A percentile compares a stretch with the other conserved stretches of the same genome.
These are phyloP conservation scores for Anthoscopus minutus DNA, from an alignment of 2,113 vertebrate species.

Conservation along the genomic window DNA sequence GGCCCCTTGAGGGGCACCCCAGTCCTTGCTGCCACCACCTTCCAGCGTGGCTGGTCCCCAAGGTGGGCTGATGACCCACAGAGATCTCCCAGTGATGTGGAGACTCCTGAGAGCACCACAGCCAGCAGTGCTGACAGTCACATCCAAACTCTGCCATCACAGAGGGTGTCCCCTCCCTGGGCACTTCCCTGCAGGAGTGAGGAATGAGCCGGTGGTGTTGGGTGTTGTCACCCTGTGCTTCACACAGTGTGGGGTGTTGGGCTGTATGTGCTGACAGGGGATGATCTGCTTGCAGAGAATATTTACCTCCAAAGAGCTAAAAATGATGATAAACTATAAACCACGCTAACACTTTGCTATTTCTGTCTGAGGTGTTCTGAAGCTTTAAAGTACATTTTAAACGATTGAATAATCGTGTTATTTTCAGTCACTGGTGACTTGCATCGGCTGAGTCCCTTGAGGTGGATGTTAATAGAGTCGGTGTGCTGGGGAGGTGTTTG, in stretches of 20 bases:
- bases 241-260: not conserved
- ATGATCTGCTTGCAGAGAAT: not conserved
- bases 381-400: not conserved
- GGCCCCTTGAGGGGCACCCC: accelerated
- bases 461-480: not conserved
- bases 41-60: not conserved
- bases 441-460: not conserved
- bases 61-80: accelerated
- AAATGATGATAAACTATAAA: not conserved
- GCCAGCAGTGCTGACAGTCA: not conserved
- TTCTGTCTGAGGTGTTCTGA: not conserved
- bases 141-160: not conserved
- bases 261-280: not conserved
- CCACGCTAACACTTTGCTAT: not conserved
- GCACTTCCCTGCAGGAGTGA: not conserved
- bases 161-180: accelerated
- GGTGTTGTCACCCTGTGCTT: not conserved
- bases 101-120: not conserved
- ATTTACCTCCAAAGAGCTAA: not conserved
- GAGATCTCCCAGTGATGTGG: accelerated
- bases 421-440: not conserved
- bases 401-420: not conserved
- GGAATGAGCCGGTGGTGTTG: accelerated
- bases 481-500: not conserved
- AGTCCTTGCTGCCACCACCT: not conserved